Percentiles rank a stretch among this genome's conserved stretches.
Conservation (phyloP, 2,113 vertebrate species). For the Ciconia stormi region DNA sequence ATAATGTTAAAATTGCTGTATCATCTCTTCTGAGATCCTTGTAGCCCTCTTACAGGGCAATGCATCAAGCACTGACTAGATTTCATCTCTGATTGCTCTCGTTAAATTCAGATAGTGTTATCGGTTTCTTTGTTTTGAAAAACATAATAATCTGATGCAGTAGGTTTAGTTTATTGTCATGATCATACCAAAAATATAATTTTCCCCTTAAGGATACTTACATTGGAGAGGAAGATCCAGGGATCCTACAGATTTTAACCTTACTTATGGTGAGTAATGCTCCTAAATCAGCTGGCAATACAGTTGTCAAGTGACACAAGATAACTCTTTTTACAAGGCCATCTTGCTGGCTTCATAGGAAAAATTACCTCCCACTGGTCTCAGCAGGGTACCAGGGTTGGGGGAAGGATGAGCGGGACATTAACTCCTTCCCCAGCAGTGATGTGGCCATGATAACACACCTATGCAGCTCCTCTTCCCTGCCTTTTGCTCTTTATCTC, state of each 20-base stretch:
- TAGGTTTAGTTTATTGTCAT: neutral
- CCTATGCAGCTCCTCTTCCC: neutral
- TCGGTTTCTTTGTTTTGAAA: neutral
- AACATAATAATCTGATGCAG: neutral
- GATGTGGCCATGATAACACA: neutral
- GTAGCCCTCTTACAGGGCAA: neutral
- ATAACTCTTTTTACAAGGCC: neutral
- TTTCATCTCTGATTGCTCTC: neutral
- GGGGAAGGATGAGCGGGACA: neutral
- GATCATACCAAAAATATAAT: neutral
- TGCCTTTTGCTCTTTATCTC: neutral
- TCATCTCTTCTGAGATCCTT: neutral
- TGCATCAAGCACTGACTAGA: neutral
- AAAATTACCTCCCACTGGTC: neutral
- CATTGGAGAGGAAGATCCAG: neutral
- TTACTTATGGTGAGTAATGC: neutral
- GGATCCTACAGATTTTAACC: neutral
- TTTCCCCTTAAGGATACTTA: neutral
- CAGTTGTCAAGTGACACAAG: neutral
- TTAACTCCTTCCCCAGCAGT: neutral
- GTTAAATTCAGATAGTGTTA: neutral
- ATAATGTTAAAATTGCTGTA: neutral
- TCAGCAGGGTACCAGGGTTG: neutral
- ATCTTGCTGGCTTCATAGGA: neutral
- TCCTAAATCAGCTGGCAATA: neutral